Conservation (phyloP, 2,113 vertebrate genomes). For the Caranx ignobilis region DNA sequence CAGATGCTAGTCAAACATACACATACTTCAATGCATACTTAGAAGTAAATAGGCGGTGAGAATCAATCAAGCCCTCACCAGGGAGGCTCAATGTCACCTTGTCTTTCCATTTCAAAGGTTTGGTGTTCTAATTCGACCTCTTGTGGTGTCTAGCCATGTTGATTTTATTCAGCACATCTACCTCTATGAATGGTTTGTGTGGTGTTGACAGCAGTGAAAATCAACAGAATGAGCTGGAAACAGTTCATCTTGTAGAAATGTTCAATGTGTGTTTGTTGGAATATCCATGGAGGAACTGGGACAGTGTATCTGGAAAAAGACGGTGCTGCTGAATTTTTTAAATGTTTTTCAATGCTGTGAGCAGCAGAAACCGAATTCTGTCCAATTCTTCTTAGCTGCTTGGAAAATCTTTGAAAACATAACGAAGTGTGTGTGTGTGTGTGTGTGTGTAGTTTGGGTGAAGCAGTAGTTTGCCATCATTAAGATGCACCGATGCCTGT, state of each 20-base stretch:
- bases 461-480: not conserved
- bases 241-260: not conserved
- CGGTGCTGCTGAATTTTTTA: not conserved
- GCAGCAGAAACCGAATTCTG: not conserved
- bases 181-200: not conserved
- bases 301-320: not conserved
- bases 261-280: not conserved
- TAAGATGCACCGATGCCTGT: not conserved
- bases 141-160: not conserved
- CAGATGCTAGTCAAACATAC: conserved; percentile 19
- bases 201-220: not conserved
- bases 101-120: not conserved
- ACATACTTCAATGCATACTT: conserved; percentile 7
- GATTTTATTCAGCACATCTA: not conserved
- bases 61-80: conserved; percentile 61
- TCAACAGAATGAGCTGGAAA: not conserved
- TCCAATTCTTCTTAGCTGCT: not conserved
- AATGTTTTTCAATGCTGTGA: not conserved
- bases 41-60: conserved; percentile 33
- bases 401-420: not conserved
- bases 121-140: not conserved
- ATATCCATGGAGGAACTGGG: not conserved
- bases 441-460: not conserved
- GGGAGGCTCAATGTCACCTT: conserved; percentile 49
- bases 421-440: not conserved